These are phyloP conservation scores for Hypothenemus hampei DNA, from an alignment of 1,140 invertebrate genomes.

Conservation along the genomic window DNA sequence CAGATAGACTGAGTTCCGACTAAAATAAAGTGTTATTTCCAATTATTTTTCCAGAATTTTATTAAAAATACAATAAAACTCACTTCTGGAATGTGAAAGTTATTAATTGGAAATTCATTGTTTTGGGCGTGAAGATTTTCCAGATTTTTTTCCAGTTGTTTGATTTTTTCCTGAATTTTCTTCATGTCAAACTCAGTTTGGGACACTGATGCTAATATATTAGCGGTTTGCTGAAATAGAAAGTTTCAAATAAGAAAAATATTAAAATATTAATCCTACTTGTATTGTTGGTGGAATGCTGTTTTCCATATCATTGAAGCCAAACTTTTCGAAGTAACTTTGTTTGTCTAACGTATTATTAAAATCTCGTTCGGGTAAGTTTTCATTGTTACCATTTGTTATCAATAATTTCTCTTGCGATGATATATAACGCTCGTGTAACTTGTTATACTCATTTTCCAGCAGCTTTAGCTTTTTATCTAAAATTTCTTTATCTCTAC, in stretches of 20 bases:
- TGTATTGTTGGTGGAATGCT: conserved; percentile 19
- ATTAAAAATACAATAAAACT: not conserved
- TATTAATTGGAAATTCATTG: not conserved
- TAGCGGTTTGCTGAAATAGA: conserved; percentile 18
- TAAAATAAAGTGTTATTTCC: not conserved
- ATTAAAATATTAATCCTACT: conserved; percentile 9
- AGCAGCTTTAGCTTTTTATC: conserved; percentile 34
- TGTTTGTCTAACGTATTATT: conserved; percentile 6
- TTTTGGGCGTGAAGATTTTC: conserved; percentile 22
- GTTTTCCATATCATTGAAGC: not conserved
- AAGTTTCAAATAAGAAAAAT: not conserved
- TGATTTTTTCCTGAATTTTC: conserved; percentile 31
- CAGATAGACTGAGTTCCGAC: conserved; percentile 11
- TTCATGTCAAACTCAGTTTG: conserved; percentile 32
- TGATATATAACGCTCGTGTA: conserved; percentile 30
- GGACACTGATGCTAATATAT: conserved; percentile 23
- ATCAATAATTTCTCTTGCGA: conserved; percentile 15
- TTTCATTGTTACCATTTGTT: conserved; percentile 4
- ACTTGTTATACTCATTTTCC: conserved; percentile 32
- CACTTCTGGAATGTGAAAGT: not conserved
- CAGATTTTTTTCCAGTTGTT: conserved; percentile 28
- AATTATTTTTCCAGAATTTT: not conserved
- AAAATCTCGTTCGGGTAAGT: conserved; percentile 26
- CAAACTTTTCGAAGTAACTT: not conserved
- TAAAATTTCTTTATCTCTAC: conserved; percentile 32